Conservation (phyloP, 2,888 invertebrate genomes). For the Girardia tigrina region DNA sequence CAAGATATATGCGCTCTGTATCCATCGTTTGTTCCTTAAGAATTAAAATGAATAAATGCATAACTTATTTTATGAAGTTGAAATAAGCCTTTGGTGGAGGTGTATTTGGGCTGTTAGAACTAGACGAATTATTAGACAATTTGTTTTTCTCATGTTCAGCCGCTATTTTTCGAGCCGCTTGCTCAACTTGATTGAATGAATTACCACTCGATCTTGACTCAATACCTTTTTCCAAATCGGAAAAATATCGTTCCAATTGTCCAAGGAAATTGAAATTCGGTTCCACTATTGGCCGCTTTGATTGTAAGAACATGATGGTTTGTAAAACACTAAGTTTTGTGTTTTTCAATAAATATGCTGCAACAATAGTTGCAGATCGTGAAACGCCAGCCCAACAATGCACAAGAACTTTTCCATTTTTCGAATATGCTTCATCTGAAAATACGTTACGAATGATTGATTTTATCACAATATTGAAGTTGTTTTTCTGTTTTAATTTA, state of each 20-base stretch:
- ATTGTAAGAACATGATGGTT: constrained; percentile 28
- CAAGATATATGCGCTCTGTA: not conserved
- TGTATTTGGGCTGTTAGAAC: not conserved
- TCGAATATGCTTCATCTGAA: constrained; percentile 25
- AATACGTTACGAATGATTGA: no score
- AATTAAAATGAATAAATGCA: not conserved
- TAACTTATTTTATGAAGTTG: not conserved
- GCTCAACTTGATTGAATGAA: not conserved
- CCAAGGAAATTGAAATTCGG: constrained; percentile 36
- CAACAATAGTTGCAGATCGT: constrained; percentile 34
- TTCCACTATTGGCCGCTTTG: constrained; percentile 24
- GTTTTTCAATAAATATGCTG: constrained; percentile 34
- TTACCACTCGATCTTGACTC: not conserved
- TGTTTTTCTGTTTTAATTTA: no score
- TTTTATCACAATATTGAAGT: no score
- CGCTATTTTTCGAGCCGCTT: not conserved
- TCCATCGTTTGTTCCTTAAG: not conserved
- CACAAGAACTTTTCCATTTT: constrained; percentile 32
- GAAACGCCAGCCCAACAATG: constrained; percentile 35
- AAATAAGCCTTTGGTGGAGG: not conserved
- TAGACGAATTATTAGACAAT: not conserved
- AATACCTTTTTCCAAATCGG: constrained; percentile 5
- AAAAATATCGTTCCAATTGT: constrained; percentile 32
- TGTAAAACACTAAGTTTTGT: constrained; percentile 26
- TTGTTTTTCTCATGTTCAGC: not conserved